Conservation (phyloP, 2,888 invertebrate genomes). For the Melanargia galathea region DNA sequence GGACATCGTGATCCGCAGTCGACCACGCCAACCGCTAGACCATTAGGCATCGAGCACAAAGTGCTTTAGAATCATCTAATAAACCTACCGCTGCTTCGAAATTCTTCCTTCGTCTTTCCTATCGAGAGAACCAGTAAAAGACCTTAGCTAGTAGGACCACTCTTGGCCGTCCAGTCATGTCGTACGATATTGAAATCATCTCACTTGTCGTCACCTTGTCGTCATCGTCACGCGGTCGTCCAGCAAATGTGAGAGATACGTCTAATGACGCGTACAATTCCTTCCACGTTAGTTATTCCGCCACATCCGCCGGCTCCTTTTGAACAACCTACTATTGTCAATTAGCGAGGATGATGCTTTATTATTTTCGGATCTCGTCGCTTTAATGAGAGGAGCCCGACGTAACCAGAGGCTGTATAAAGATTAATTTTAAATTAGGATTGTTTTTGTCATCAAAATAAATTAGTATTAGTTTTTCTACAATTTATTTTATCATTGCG, state of each 20-base stretch:
- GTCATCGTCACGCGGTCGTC: slow-evolving; percentile 10
- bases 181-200: not conserved
- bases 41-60: too few species aligned
- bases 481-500: not conserved
- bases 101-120: too few species aligned
- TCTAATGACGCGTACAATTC: slow-evolving; percentile 50
- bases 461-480: slow-evolving; percentile 13
- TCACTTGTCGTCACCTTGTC: slow-evolving; percentile 13
- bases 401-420: slow-evolving; percentile 10
- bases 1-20: too few species aligned
- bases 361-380: slow-evolving; percentile 55
- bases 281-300: slow-evolving; percentile 42
- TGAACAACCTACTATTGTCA: slow-evolving; percentile 48
- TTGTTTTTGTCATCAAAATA: slow-evolving; percentile 17
- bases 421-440: slow-evolving; percentile 15
- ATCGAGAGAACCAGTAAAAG: too few species aligned
- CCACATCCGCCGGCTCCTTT: slow-evolving; percentile 68
- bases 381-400: slow-evolving; percentile 43
- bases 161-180: not conserved
- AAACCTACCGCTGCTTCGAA: too few species aligned
- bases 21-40: too few species aligned
- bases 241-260: slow-evolving; percentile 49
- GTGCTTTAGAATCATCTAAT: too few species aligned
- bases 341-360: slow-evolving; percentile 69
- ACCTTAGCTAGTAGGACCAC: too few species aligned